These are phyloP conservation scores for Caretta caretta DNA, from an alignment of 2,113 vertebrate genomes.

Conservation along the genomic window DNA sequence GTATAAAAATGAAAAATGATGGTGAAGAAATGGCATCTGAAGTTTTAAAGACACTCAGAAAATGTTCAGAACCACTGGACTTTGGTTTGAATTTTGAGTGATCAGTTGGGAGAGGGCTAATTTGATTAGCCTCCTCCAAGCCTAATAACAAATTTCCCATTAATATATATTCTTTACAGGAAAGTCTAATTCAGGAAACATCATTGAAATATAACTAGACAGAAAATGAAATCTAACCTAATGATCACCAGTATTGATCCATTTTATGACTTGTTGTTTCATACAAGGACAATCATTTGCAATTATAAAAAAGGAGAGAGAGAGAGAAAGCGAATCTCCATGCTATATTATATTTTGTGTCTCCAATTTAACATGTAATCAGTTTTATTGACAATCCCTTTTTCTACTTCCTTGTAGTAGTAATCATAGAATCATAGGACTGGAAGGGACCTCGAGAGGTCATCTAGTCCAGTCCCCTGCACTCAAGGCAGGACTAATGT, in stretches of 20 bases:
- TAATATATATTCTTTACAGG: background rate
- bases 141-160: background rate
- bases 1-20: background rate
- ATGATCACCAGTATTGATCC: background rate
- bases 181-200: background rate
- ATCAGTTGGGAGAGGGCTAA: background rate
- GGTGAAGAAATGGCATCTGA: background rate
- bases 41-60: background rate
- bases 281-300: slow-evolving; percentile 31
- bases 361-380: slow-evolving; percentile 65
- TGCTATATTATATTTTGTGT: background rate
- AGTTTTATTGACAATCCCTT: slow-evolving; percentile 71
- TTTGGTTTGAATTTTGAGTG: background rate
- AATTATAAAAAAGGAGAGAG: slow-evolving; percentile 8
- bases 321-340: background rate
- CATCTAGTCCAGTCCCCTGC: too few species aligned
- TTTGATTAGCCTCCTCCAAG: background rate
- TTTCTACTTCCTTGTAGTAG: slow-evolving; percentile 18
- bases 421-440: too few species aligned
- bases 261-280: background rate
- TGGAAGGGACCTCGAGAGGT: too few species aligned
- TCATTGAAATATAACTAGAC: background rate
- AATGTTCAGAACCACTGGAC: background rate
- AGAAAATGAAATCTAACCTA: background rate
- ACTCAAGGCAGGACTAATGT: background rate